Evolutionary conservation across 92 coral and sea anemone species (phyloP).

Genomic region (Metridium senile): DNA sequence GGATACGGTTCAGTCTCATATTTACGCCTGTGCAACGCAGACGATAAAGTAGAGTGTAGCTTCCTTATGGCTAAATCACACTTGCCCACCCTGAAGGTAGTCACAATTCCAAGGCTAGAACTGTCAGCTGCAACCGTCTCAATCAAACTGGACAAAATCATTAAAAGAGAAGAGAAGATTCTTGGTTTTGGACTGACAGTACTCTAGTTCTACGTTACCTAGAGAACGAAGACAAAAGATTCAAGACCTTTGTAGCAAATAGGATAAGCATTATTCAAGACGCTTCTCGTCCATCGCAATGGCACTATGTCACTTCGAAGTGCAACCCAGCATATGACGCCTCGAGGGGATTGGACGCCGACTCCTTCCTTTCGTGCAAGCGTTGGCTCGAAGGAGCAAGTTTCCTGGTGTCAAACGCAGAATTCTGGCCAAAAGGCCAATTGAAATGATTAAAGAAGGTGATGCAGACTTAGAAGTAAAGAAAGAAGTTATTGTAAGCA

Average conservation of each 20-base stretch:
- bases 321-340: slow-evolving; percentile 9
- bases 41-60: slow-evolving; percentile 26
- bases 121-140: slow-evolving; percentile 47
- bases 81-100: slow-evolving; percentile 39
- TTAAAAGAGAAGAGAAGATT: slow-evolving; percentile 29
- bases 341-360: neutral
- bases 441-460: neutral
- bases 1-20: slow-evolving; percentile 59
- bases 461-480: neutral
- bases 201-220: slow-evolving; percentile 50
- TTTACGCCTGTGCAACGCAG: slow-evolving; percentile 17
- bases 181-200: slow-evolving; percentile 55
- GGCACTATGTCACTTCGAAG: slow-evolving; percentile 14
- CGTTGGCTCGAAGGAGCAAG: too few relatives aligned
- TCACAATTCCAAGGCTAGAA: slow-evolving; percentile 48
- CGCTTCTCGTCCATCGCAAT: slow-evolving; percentile 2
- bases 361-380: neutral
- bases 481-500: neutral
- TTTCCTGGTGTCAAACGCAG: too few relatives aligned
- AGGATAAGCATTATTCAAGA: slow-evolving; percentile 32
- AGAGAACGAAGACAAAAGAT: slow-evolving; percentile 33
- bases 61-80: slow-evolving; percentile 47
- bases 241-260: slow-evolving; percentile 45
- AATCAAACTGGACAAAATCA: slow-evolving; percentile 21
- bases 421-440: slow-evolving; percentile 3